phyloP scores from a whole-genome alignment of 2,797 vertebrate species.

The Coilia nasus region DNA sequence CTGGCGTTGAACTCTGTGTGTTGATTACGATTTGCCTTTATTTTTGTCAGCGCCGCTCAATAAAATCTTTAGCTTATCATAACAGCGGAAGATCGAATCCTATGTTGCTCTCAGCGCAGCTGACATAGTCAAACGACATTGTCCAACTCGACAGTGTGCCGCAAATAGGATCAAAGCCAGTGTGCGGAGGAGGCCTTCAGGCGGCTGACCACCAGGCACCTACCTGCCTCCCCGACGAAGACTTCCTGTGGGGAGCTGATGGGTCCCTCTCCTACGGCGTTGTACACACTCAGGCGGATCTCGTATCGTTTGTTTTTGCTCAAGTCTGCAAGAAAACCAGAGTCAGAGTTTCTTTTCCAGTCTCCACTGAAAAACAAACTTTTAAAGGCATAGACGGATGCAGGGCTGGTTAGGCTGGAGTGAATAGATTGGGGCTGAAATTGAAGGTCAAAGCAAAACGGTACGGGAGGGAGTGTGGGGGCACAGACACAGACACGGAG shows the following conservation, averaged over 20 bases:
- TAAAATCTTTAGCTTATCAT: no score
- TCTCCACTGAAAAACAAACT: background rate
- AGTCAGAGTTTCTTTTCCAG: slow-evolving; percentile 26
- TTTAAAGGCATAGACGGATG: background rate
- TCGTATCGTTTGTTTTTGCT: slow-evolving; percentile 90
- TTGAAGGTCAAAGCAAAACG: slow-evolving; percentile 47
- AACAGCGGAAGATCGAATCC: no score
- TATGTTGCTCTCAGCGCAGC: no score
- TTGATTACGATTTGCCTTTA: no score
- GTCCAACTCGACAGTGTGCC: no score
- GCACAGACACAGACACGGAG: slow-evolving; percentile 48
- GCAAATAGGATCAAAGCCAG: no score
- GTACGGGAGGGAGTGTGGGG: slow-evolving; percentile 54
- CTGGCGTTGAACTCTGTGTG: no score
- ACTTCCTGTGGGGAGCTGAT: slow-evolving; percentile 90
- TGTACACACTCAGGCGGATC: slow-evolving; percentile 94
- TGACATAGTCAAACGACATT: no score
- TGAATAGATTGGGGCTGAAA: background rate
- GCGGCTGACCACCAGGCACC: slow-evolving; percentile 35
- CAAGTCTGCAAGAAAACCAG: slow-evolving; percentile 78
- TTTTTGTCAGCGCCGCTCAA: no score
- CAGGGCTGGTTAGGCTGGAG: slow-evolving; percentile 38
- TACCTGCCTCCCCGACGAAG: slow-evolving; percentile 96
- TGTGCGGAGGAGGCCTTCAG: background rate
- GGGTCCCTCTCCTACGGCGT: slow-evolving; percentile 91